These are phyloP conservation scores for Aspidoscelis tigris DNA, from an alignment of 2,113 vertebrate genomes.

Conservation along the genomic window DNA sequence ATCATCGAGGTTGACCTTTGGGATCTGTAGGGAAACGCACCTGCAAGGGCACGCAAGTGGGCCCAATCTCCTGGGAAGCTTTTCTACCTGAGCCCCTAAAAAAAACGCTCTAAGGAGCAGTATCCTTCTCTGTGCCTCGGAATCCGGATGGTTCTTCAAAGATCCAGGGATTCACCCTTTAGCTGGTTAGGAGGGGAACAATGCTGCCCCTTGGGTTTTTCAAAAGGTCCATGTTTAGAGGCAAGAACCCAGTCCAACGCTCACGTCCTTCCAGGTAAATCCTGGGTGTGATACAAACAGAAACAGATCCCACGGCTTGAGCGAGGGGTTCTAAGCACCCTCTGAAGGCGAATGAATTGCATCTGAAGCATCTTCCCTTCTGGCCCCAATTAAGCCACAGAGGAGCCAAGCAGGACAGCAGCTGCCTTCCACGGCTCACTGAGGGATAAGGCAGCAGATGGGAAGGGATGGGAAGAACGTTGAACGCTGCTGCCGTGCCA, in stretches of 20 bases:
- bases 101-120: no score
- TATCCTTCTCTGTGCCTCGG: no score
- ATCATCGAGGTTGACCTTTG: no score
- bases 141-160: no score
- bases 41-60: no score
- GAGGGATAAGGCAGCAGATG: neutral
- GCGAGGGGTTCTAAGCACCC: neutral
- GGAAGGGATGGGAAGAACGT: neutral
- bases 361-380: neutral
- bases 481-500: no score
- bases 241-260: neutral
- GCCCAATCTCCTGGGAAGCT: neutral
- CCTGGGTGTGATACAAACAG: neutral
- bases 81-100: no score
- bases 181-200: no score
- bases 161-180: no score
- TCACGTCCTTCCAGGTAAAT: neutral
- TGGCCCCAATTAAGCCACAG: neutral
- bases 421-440: neutral
- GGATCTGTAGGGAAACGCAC: neutral
- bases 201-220: neutral
- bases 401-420: neutral
- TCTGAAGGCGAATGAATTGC: neutral
- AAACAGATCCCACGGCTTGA: neutral
- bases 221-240: neutral